Base-by-base conservation (phyloP, 2,797 vertebrate genomes). In the Simalia tracyae region DNA sequence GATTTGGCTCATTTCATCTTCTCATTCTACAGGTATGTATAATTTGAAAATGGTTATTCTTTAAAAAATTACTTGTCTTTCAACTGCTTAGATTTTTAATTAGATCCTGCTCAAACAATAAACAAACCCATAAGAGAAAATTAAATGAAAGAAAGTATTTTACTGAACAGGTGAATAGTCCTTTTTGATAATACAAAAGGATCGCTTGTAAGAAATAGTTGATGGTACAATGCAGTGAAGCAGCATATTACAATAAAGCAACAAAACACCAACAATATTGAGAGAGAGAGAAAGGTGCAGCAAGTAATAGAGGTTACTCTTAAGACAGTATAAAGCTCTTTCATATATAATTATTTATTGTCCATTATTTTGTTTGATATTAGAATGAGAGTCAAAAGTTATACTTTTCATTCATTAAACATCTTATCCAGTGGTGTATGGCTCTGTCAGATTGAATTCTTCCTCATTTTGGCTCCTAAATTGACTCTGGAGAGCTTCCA, bases 1-100 rank as follows among this genome's bases (percentile, higher is more conserved):
- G 95, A 97, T 99, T 95, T 98, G 98, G 98, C 93, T 98, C 54
- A 94, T 98, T 96, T 98, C 97, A 93, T 97, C 97, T 96, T 93
- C 92, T 95, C 96, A 96, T 91, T 92, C 94, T 95, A 95, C 96
- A 98, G 98, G 98, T 99, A 98, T 93, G 96, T 96, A 94, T 93
- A 15, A 86, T 54, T 26, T 9, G 68, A 57, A 28, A 87, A 8
- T 10, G 60, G 6, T 28, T 57, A 28, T 56, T 76, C 5, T 84
- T 84, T 0, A 42, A 84, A 7, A 24, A 57, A 28, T 42, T 93
- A 63, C 76, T 93, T 28, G 14, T 24, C 22, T 89, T 91, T 46
- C 68, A 54, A 15, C 8, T 92, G 17, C 24, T 63, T 63, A 63
- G 36, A 12, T 86, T 61, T 31, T 56, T 85, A 72, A 26, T 50